Evolutionary conservation across 1,140 invertebrate species (phyloP), one percentile per base, ranked within the genome.

Genomic region (Zophobas atratus): DNA sequence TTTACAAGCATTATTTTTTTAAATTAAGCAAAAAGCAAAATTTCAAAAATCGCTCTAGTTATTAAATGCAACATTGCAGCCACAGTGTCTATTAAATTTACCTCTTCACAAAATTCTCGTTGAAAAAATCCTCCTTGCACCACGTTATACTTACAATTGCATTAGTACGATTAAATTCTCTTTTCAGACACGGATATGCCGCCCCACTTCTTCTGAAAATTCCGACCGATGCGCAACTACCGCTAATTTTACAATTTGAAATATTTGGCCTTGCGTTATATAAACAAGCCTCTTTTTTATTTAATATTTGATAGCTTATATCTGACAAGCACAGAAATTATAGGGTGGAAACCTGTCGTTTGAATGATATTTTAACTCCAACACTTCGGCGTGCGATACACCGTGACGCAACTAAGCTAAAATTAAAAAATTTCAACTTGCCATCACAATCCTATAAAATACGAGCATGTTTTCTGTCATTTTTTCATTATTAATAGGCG

Each of bases 351-450:
- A 20, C 49, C 49, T 51, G 49, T 20, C n/a, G 49, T 46, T 46
- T 46, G 3, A 46, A 3, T 2, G n/a, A 20, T 51, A 51, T 51
- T 51, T 51, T 20, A 2, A 3, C 43, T 46, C 6, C 43, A 8
- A 46, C 6, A 4, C 6, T 3, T 20, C 20, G 20, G 20, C 20
- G 20, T 20, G 20, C 20, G 20, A 20, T 20, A 20, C 20, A 20
- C 20, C 6, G 49, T 51, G 49, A 51, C 49, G 49, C 20, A 51
- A 51, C n/a, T 20, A 5, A 20, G 49, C 49, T 51, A 51, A 51
- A 51, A 51, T 51, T 51, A 51, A 51, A 51, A 51, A 51, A 51
- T 6, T 51, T 2, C n/a, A n/a, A 51, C 20, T 46, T 46, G 43
- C 43, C 3, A 46, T 46, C 6, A 8, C 3, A 4, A 46, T 46